Base-by-base conservation (phyloP, 1,140 invertebrate species). In the Bombus superbus region DNA sequence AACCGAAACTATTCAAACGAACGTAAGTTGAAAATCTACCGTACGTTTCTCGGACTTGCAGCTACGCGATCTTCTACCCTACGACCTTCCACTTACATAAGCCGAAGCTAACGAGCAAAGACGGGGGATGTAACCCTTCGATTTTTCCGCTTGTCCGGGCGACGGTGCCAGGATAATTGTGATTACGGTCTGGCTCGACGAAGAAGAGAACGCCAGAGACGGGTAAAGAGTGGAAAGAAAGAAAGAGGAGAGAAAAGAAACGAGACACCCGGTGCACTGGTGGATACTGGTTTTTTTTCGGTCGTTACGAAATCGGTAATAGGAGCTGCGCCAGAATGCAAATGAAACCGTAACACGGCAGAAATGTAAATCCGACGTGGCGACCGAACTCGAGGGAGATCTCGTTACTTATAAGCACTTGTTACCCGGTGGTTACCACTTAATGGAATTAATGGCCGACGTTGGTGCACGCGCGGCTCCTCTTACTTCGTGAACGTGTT, bases 281-380 rank as follows among this genome's bases (percentile, higher is more conserved):
- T 74, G 71, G 32, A 73, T 68, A n/a, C n/a, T 35, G 35, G 28
- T 75, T 85, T 85, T 85, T 85, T 83, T 85, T 85, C 53, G 83
- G 83, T 85, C 83, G 68, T 85, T 85, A 85, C 68, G 77, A 85
- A 85, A 85, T 85, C 83, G 83, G 83, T 85, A 85, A 85, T 85
- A 85, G 83, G 76, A 85, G 68, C 76, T n/a, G 28, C 40, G 53
- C 47, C 66, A 68, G 66, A 68, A 84, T 85, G 83, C 83, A 85
- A 85, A 85, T 85, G 83, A 85, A 80, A 80, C 71, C 68, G 83
- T 80, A 80, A 80, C 83, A 64, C 66, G 66, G 32, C 25, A 59
- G 68, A 62, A 85, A 85, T 85, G 83, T 85, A 85, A 85, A 85
- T 85, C 57, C 73, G 28, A 71, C 83, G 40, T 47, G 32, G 83